Conservation (phyloP, 2,113 vertebrate species). For the Loxodonta africana region DNA sequence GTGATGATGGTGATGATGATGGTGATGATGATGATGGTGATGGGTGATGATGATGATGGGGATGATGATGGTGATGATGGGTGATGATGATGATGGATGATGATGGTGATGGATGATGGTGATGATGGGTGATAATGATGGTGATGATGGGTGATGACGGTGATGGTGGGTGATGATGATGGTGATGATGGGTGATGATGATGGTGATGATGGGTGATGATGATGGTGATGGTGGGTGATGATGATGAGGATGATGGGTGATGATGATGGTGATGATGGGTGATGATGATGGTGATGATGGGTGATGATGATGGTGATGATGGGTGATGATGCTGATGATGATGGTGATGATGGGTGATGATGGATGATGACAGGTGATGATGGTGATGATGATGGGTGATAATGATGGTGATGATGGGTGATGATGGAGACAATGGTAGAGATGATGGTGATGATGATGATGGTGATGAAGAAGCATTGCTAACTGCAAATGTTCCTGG, state of each 20-base stretch:
- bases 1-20: background rate
- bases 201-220: background rate
- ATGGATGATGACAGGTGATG: rapidly evolving
- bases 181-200: background rate
- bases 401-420: background rate
- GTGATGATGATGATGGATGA: background rate
- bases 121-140: too few relatives aligned
- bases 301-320: rapidly evolving
- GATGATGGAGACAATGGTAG: background rate
- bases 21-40: rapidly evolving
- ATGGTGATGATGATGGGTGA: background rate
- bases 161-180: rapidly evolving
- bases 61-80: background rate
- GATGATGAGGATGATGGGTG: too few relatives aligned
- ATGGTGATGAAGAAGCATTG: background rate
- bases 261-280: background rate
- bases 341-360: rapidly evolving
- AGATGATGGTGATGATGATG: background rate
- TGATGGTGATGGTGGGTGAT: background rate
- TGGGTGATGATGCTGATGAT: background rate
- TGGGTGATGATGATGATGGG: too few relatives aligned
- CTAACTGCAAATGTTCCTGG: background rate
- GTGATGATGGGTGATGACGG: rapidly evolving
- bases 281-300: rapidly evolving
- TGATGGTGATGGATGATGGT: background rate